Base-by-base conservation (phyloP, 1,140 invertebrate species). In the Epicauta chinensis region DNA sequence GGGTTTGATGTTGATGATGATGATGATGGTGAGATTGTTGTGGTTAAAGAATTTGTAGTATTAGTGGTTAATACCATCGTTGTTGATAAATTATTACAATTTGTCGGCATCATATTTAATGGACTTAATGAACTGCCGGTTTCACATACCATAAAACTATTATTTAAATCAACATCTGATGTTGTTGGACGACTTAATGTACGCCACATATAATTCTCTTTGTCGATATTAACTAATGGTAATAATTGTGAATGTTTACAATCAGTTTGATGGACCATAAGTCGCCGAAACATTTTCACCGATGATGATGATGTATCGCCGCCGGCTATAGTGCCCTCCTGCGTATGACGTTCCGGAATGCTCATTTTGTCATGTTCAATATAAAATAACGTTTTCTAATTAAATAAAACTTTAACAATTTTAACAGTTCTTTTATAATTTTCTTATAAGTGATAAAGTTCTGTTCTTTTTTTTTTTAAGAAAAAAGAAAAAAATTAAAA, bases 141-240 rank as follows among this genome's bases (percentile, higher is more conserved):
- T 43, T 68, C 63, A 30, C 62, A 60, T n/a, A 69, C 62, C 51
- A 62, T 59, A 53, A 67, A 68, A 62, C 62, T 63, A 40, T 67
- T 66, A 23, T 23, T 23, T 59, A 66, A 56, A 54, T 71, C 69
- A 44, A 65, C 59, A 48, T 62, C 60, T 53, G 47, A 51, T 6
- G 56, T 62, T 32, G 58, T 60, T 47, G 64, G 53, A 41, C 63
- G 61, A 52, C 62, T 56, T 12, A 71, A 62, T 53, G 62, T 66
- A 10, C 77, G 70, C 9, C 80, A 70, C 79, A 81, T 81, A 65
- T 82, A 82, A 67, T 82, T 82, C 57, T 81, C 77, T 38, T 77
- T 71, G 65, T 81, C 80, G 37, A 81, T 75, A 56, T 62, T 64
- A 39, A 69, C 60, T 31, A 62, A 39, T 35, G 62, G 56, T 48